Conservation (phyloP, 2,888 invertebrate genomes). For the Dendrolimus houi region DNA sequence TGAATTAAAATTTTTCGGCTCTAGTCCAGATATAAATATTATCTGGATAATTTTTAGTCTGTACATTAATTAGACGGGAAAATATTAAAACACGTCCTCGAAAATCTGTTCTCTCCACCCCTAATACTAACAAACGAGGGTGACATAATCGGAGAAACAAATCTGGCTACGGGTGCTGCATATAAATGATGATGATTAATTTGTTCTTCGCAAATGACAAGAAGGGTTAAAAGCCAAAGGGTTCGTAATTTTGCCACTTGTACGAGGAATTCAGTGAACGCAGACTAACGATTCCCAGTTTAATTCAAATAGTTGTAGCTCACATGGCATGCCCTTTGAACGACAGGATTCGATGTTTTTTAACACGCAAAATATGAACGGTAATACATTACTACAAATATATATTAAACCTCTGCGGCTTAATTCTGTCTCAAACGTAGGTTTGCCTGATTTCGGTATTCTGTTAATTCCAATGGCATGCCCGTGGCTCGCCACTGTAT, state of each 20-base stretch:
- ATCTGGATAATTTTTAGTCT: no score
- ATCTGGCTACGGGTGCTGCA: conserved; percentile 72
- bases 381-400: no score
- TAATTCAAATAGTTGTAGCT: not conserved
- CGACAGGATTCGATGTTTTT: not conserved
- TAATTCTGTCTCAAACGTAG: no score
- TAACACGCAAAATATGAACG: no score
- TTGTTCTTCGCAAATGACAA: conserved; percentile 73
- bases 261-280: conserved; percentile 54
- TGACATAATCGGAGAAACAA: conserved; percentile 74
- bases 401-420: no score
- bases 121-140: conserved; percentile 61
- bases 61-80: conserved; percentile 19
- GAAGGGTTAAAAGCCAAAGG: conserved; percentile 71
- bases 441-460: no score
- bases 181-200: conserved; percentile 77
- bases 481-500: no score
- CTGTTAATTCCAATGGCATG: no score
- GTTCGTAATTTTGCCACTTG: conserved; percentile 58
- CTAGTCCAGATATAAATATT: not conserved
- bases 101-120: conserved; percentile 56
- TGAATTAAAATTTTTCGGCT: no score
- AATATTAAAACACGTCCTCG: conserved; percentile 55
- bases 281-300: conserved; percentile 16
- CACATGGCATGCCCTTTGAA: not conserved